Percentiles rank a stretch among this genome's conserved stretches.
These are phyloP conservation scores for Coreoperca whiteheadi DNA, from an alignment of 2,113 vertebrate genomes.

Conservation along the genomic window DNA sequence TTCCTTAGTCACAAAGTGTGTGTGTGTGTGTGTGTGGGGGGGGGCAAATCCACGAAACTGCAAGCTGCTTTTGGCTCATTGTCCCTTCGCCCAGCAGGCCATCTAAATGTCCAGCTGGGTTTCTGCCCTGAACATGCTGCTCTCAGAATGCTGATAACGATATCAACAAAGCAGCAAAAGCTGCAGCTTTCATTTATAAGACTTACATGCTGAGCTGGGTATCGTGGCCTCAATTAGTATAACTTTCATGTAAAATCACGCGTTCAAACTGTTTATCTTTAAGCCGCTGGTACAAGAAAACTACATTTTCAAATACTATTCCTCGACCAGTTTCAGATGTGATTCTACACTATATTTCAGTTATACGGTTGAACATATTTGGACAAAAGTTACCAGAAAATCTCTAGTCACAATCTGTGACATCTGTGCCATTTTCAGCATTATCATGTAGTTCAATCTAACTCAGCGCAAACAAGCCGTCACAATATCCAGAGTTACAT, in stretches of 20 bases:
- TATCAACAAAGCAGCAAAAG: constrained; percentile 19
- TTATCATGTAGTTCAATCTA: neutral
- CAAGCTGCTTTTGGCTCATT: constrained; percentile 10
- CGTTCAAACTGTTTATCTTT: neutral
- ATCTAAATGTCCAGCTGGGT: constrained; percentile 20
- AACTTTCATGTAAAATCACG: neutral
- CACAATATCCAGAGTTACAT: neutral
- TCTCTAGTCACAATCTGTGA: neutral
- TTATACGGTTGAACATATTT: neutral
- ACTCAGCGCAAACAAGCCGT: too few species aligned
- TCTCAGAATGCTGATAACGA: constrained; percentile 17
- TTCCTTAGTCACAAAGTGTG: too few species aligned
- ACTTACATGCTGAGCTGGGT: neutral
- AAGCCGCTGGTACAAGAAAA: neutral
- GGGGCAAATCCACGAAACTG: neutral
- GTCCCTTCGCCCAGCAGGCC: neutral
- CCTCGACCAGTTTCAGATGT: neutral
- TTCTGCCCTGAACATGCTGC: neutral
- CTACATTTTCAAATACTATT: neutral
- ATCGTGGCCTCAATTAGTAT: neutral
- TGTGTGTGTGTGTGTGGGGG: too few species aligned
- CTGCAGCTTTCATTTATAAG: constrained; percentile 8
- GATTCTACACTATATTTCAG: neutral
- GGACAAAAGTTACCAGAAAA: neutral
- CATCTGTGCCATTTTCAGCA: neutral